Base-by-base conservation (phyloP, 2,113 vertebrate genomes). In the Carollia perspicillata region DNA sequence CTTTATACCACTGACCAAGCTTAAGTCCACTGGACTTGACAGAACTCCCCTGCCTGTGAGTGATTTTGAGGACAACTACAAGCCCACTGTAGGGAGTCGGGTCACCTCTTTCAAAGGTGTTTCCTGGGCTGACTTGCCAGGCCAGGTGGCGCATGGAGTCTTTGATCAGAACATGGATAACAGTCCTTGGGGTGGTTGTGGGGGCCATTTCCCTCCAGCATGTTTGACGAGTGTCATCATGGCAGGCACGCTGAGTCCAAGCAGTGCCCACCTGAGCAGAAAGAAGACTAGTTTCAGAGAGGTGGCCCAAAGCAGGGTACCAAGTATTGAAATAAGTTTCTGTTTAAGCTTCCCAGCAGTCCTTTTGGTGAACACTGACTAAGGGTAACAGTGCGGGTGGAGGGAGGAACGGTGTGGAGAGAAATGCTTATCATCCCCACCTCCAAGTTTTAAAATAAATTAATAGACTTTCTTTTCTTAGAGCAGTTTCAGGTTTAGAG, bases 11-110 rank as follows among this genome's bases (percentile, higher is more conserved):
- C 47, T 83, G 68, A 93, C 84, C 13, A 47, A 72, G 77, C 8
- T 20, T 20, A 83, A 81, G 23, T 51, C 30, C 47, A 89, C 16
- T 49, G 63, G 42, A 60, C 30, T 71, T 37, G 37, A 77, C 18
- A 6, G 17, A 66, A 40, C 18, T 42, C 68, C 49, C 40, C 37
- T n/a, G 9, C 9, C 44, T 44, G 4, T 17, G 2, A 65, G 69
- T 16, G 51, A 75, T 28, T 91, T 91, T 3, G 37, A 92, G 84
- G 75, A 94, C 42, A 89, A 68, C 60, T 30, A 87, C 72, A 69
- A 79, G 75, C 14, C 3, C 18, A 28, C 72, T 55, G 18, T 12
- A 6, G 23, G 33, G 51, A 84, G 37, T 47, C 33, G 3, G 40
- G 17, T 66, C 49, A 13, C 78, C 84, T n/a, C 66, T 55, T 84